These are phyloP conservation scores for Drosophila gaucha DNA, from an alignment of 2,888 invertebrate genomes.

Conservation along the genomic window DNA sequence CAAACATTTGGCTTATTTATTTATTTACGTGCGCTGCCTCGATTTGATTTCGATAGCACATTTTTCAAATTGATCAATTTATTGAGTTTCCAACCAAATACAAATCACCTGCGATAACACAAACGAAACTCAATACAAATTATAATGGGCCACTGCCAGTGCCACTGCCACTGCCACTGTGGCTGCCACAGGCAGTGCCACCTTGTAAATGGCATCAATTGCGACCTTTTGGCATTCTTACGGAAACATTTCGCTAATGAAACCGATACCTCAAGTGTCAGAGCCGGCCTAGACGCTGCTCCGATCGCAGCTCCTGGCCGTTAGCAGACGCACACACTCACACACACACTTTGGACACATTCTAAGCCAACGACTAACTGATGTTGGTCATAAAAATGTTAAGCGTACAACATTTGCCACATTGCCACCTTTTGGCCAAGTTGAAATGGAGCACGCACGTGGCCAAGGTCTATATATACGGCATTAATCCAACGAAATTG, in stretches of 20 bases:
- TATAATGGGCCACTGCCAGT: conserved; percentile 47
- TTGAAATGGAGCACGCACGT: conserved; percentile 75
- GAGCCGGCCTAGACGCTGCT: conserved; percentile 34
- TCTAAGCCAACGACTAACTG: conserved; percentile 53
- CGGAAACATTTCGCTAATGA: conserved; percentile 79
- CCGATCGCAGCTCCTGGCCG: conserved; percentile 40
- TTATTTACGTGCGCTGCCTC: conserved; percentile 32
- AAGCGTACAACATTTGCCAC: conserved; percentile 77
- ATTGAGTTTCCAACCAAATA: conserved; percentile 56
- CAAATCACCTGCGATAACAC: conserved; percentile 68
- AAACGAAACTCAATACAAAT: conserved; percentile 72
- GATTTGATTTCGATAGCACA: conserved; percentile 76
- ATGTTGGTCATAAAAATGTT: conserved; percentile 73
- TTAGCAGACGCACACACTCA: conserved; percentile 39
- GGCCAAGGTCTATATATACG: too few relatives aligned
- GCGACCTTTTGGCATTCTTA: conserved; percentile 79
- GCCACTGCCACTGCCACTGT: conserved; percentile 23
- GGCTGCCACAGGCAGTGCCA: conserved; percentile 15
- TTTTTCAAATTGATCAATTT: conserved; percentile 78
- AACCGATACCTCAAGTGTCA: conserved; percentile 78
- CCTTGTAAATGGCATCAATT: conserved; percentile 77
- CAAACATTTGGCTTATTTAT: conserved; percentile 53
- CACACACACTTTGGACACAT: conserved; percentile 57
- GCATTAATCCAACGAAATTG: conserved; percentile 53
- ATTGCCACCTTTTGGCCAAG: conserved; percentile 72